Evolutionary conservation across 1,140 invertebrate species (phyloP).

Genomic region (Hyles vespertilio): DNA sequence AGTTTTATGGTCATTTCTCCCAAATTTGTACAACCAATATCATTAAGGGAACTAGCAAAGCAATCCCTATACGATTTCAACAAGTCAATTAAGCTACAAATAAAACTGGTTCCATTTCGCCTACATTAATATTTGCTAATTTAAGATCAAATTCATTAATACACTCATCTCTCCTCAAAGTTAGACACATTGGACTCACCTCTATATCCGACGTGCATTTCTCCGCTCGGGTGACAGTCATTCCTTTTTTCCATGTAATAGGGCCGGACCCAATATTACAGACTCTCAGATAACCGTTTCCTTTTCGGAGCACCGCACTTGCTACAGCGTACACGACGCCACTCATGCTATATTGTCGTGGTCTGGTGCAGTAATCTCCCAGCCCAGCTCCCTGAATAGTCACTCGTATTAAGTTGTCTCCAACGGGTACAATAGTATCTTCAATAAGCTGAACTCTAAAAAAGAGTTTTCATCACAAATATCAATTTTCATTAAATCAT

Average conservation of each 20-base stretch:
- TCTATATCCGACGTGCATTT: neutral
- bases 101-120: neutral
- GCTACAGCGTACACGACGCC: neutral
- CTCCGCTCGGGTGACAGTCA: neutral
- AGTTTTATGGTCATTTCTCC: conserved; percentile 23
- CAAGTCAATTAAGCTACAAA: neutral
- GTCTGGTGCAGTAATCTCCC: no score
- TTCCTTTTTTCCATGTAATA: neutral
- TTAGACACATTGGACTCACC: neutral
- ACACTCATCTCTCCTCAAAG: neutral
- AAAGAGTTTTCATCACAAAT: no score
- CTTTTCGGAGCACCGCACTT: no score
- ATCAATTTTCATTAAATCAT: no score
- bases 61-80: conserved; percentile 14
- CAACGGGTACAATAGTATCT: no score
- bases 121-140: conserved; percentile 4
- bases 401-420: no score
- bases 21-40: conserved; percentile 25
- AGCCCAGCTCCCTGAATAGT: no score
- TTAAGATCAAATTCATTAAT: neutral
- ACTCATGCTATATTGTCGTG: no score
- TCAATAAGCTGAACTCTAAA: no score
- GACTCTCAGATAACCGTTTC: neutral
- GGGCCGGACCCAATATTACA: neutral
- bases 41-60: conserved; percentile 18